Base-by-base conservation (phyloP, 2,113 vertebrate genomes). In the Paracanthobrama guichenoti region DNA sequence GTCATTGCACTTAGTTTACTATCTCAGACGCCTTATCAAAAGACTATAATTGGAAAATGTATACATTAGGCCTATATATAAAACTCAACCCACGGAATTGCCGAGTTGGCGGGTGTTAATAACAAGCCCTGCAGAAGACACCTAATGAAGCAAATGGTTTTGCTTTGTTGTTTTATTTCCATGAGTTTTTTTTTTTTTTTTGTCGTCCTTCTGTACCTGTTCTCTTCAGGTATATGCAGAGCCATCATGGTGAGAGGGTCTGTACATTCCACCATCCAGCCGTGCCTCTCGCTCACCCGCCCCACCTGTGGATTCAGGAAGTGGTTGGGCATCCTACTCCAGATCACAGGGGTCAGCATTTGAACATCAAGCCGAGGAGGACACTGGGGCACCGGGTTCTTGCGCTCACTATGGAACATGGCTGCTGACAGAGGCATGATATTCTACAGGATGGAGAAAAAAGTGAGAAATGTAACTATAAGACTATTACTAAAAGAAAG, bases 351-450 rank as follows among this genome's bases (percentile, higher is more conserved):
- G 0, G 92, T 96, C 83, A 99, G 91, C 91, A 95, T 92, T 90
- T 99, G 96, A 82, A 98, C 93, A 31, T 93, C 92, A 72, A 99
- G 88, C 3, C 97, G 89, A 0, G 97, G 97, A 0, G 97, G 97
- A 66, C 96, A 97, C 93, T 99, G 97, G 0, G 97, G 97, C 0
- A 96, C 94, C 0, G 97, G 89, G 90, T 98, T 99, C 72, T 90
- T 96, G 35, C 94, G 89, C 89, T 99, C 97, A 1, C 97, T 99
- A 89, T 93, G 93, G 91, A 99, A 99, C 97, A 99, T 98, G 85
- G 97, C 97, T 0, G 97, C 97, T 0, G 97, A 99, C 91, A 98
- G 94, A 1, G 97, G 97, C 97, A 99, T 97, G 93, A 99, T 98
- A 90, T 99, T 99, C 97, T 98, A 78, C 62, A 1, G n/a, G 28